Conservation (phyloP, 2,113 vertebrate genomes). For the Vimba vimba region DNA sequence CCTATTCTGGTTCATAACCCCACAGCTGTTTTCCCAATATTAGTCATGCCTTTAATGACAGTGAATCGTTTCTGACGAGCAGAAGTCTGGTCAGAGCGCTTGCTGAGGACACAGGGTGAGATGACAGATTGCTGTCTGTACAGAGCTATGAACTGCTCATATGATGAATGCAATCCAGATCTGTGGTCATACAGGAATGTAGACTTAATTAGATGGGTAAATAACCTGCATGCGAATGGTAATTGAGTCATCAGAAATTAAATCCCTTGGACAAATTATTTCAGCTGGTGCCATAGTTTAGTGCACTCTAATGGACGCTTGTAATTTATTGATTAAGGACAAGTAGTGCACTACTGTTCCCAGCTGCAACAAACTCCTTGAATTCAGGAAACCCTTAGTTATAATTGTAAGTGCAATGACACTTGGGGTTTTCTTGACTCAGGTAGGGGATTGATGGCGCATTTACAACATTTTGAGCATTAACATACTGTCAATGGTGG, state of each 20-base stretch:
- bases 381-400: background rate
- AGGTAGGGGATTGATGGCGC: background rate
- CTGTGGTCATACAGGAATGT: slow-evolving; percentile 31
- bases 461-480: background rate
- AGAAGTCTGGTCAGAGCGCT: slow-evolving; percentile 23
- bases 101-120: slow-evolving; percentile 37
- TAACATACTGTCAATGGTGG: background rate
- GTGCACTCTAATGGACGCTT: background rate
- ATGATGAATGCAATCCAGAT: slow-evolving; percentile 40
- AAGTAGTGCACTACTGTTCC: background rate
- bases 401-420: background rate
- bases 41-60: slow-evolving; percentile 53
- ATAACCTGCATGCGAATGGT: slow-evolving; percentile 26
- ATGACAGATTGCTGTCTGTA: slow-evolving; percentile 48
- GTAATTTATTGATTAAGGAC: background rate
- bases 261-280: slow-evolving; percentile 25
- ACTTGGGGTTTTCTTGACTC: background rate
- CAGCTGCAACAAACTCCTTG: background rate
- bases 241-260: slow-evolving; percentile 9
- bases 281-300: background rate
- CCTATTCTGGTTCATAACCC: slow-evolving; percentile 38
- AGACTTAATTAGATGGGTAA: slow-evolving; percentile 25
- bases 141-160: slow-evolving; percentile 24
- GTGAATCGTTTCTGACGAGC: slow-evolving; percentile 44
- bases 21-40: slow-evolving; percentile 57